Evolutionary conservation across 2,888 invertebrate species (phyloP).

Genomic region (Cataglyphis altisquamis): DNA sequence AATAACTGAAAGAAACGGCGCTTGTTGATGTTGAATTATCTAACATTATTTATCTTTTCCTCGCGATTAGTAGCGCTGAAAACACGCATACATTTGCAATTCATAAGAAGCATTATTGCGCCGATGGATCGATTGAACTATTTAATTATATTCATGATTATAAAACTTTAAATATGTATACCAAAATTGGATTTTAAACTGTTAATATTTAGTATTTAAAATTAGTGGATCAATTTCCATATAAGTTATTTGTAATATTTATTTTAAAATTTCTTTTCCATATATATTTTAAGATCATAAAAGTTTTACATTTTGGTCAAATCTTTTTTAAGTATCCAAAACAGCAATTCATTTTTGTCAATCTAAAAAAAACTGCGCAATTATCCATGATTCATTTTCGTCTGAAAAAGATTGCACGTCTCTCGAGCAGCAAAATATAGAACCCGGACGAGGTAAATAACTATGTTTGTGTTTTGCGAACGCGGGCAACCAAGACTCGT

Average conservation of each 20-base stretch:
- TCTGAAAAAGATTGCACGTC: conserved; percentile 8
- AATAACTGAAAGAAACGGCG: conserved; percentile 40
- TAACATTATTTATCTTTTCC: conserved; percentile 44
- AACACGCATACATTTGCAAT: conserved; percentile 36
- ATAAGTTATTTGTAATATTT: neutral
- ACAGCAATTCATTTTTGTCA: neutral
- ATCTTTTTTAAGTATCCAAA: neutral
- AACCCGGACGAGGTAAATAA: conserved; percentile 20
- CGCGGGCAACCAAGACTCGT: conserved; percentile 10
- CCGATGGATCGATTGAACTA: conserved; percentile 1
- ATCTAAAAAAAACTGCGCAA: neutral
- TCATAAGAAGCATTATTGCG: conserved; percentile 2
- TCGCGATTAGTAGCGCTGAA: conserved; percentile 40
- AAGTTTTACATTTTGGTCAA: neutral
- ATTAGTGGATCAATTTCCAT: neutral
- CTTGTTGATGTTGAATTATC: conserved; percentile 45
- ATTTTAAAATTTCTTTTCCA: neutral
- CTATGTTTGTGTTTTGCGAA: conserved; percentile 1
- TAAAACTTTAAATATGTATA: too few relatives aligned
- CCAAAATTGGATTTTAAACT: neutral
- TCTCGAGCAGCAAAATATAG: conserved; percentile 7
- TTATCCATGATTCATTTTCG: neutral
- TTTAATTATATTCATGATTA: neutral
- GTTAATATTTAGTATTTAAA: neutral
- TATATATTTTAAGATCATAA: too few relatives aligned